Evolutionary conservation across 2,113 vertebrate species (phyloP), one percentile per base, ranked within the genome.

Genomic region (Odontesthes bonariensis): DNA sequence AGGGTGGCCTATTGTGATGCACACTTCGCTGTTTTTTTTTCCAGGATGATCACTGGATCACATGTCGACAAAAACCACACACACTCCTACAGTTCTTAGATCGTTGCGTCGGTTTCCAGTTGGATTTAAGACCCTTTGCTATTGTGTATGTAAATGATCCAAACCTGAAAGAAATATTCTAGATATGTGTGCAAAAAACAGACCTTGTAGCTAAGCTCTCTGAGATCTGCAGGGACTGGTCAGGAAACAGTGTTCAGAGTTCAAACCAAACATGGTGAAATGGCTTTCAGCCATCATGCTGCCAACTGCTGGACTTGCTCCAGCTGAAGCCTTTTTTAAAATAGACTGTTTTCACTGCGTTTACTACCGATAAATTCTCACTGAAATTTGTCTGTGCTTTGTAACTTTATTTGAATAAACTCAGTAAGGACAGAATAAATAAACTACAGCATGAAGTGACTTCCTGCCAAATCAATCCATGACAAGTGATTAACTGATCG

Each of bases 191-290:
- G 23, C 60, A 2, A 23, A 59, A 8, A 6, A 20, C 57, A 40
- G 35, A 38, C 19, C 64, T 46, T 14, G 44, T 14, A 46, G 44
- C n/a, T n/a, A n/a, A n/a, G n/a, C 12, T 12, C 51, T 42, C 14
- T 42, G 35, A 31, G 20, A 23, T 42, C 64, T 54, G n/a, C 14
- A 54, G 47, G 32, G n/a, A 53, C 31, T 22, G n/a, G 31, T 35
- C 31, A 35, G 32, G 4, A 33, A 47, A 5, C 23, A 6, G 14
- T 16, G 47, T 19, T 52, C 6, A 19, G 51, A 27, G 38, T 31
- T 42, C 38, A 55, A 68, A 12, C 52, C 65, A 56, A 68, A 68
- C 52, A 55, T 44, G 65, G 65, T 55, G 22, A 67, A 67, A 67
- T 55, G 33, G 35, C 35, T 56, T 27, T 27, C 20, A 42, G 35